These are phyloP conservation scores for Campoletis raptor DNA, from an alignment of 2,888 invertebrate species.

Conservation along the genomic window DNA sequence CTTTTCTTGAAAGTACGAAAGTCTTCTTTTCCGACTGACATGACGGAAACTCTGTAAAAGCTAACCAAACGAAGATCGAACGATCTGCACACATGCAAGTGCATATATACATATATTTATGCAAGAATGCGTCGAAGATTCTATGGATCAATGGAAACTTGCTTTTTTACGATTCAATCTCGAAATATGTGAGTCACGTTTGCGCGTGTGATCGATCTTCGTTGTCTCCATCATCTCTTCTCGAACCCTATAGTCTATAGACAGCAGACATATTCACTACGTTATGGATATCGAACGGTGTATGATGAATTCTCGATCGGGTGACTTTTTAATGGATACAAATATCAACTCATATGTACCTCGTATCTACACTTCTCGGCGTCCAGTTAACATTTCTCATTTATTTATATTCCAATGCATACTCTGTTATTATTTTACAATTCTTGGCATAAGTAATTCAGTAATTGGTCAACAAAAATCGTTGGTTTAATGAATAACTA, in stretches of 20 bases:
- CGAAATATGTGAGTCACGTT: constrained; percentile 35
- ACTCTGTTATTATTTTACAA: background rate
- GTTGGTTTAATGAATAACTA: background rate
- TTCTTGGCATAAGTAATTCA: background rate
- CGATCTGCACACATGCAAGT: constrained; percentile 26
- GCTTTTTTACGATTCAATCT: constrained; percentile 53
- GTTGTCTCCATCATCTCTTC: constrained; percentile 4
- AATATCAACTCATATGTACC: constrained; percentile 2
- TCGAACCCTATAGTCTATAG: background rate
- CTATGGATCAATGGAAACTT: constrained; percentile 40
- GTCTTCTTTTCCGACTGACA: constrained; percentile 39
- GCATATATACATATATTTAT: constrained; percentile 10
- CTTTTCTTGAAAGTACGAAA: constrained; percentile 43
- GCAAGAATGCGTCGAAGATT: constrained; percentile 18
- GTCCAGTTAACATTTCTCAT: background rate
- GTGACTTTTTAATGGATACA: constrained; percentile 39
- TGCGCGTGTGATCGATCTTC: constrained; percentile 36
- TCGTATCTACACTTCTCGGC: background rate
- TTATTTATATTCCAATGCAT: background rate
- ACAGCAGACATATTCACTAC: constrained; percentile 21
- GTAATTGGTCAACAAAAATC: background rate
- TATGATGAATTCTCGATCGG: constrained; percentile 23
- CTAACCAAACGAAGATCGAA: constrained; percentile 57
- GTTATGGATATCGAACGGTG: constrained; percentile 20
- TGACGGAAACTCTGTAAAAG: constrained; percentile 23